Base-by-base conservation (phyloP, 2,113 vertebrate species). In the Nothoprocta pentlandii region DNA sequence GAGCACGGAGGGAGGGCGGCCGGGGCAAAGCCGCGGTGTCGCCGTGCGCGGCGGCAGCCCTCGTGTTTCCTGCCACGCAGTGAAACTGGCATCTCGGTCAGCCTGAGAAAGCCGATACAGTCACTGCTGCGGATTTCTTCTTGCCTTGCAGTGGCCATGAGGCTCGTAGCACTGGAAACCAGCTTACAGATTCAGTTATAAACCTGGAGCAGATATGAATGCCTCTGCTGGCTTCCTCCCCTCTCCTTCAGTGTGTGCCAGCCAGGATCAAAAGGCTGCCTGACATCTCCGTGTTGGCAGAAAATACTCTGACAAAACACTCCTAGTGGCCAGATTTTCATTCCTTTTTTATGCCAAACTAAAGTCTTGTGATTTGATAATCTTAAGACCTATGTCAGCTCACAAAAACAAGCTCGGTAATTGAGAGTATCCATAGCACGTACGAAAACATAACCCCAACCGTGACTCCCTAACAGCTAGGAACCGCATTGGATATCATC, bases 51-150 rank as follows among this genome's bases (percentile, higher is more conserved):
- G 9, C 8, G 22, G 23, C 46, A 81, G 56, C 1, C 36, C 47
- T 0, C 15, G 0, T 16, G 44, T 71, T 66, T 85, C 61, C 34
- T 2, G 0, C 58, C 2, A 0, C 2, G 1, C 0, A 5, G 46
- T 16, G 15, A 2, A 47, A 42, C 51, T 64, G 58, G 10, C 70
- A 82, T 39, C 49, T 44, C 7, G 3, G 15, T 66, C 12, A 10
- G 69, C 47, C 30, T 74, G 36, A 41, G 9, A 59, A 26, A 36
- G 21, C 61, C 46, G 8, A 46, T 3, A 10, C 10, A 36, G 7
- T 20, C 1, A 15, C 63, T 75, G 56, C 41, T 76, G 30, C 11
- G 4, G 0, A 15, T 81, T 93, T 79, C n/a, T 23, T 86, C 20
- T 73, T 75, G 44, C 73, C 39, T 64, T 66, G n/a, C 68, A 75